Conservation (phyloP, 2,797 vertebrate genomes). For the Dipus sagitta region DNA sequence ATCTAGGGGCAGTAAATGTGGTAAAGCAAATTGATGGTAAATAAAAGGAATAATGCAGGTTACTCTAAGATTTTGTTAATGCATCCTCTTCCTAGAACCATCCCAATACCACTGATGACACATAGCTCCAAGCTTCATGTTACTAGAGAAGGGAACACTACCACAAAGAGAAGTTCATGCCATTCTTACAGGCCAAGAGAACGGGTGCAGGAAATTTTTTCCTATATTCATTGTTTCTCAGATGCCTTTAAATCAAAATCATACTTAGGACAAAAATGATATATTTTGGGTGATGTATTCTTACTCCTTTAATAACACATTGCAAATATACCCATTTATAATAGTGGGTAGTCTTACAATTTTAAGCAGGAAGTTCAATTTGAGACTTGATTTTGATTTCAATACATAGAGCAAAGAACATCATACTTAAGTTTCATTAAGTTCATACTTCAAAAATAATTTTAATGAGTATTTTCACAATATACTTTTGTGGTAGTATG, state of each 20-base stretch:
- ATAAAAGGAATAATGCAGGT: background rate
- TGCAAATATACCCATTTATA: background rate
- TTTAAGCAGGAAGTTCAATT: background rate
- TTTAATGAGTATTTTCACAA: background rate
- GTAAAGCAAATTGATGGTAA: background rate
- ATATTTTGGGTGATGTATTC: rapidly evolving
- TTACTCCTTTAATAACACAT: background rate
- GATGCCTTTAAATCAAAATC: background rate
- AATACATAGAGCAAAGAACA: constrained; percentile 1
- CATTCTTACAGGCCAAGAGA: background rate
- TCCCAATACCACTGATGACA: background rate
- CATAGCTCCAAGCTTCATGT: background rate
- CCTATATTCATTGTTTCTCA: background rate
- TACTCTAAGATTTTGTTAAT: background rate
- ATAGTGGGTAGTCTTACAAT: background rate
- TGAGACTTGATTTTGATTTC: constrained; percentile 32
- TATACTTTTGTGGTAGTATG: background rate
- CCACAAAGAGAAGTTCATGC: background rate
- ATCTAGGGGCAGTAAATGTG: background rate
- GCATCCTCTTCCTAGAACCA: background rate
- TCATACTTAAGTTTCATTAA: constrained; percentile 5
- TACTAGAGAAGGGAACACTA: too few relatives aligned
- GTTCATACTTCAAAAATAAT: constrained; percentile 11
- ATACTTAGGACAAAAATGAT: background rate
- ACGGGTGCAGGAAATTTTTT: background rate